Evolutionary conservation across 2,797 vertebrate species (phyloP), one percentile per base, ranked within the genome.

Genomic region (Synanceia verrucosa): DNA sequence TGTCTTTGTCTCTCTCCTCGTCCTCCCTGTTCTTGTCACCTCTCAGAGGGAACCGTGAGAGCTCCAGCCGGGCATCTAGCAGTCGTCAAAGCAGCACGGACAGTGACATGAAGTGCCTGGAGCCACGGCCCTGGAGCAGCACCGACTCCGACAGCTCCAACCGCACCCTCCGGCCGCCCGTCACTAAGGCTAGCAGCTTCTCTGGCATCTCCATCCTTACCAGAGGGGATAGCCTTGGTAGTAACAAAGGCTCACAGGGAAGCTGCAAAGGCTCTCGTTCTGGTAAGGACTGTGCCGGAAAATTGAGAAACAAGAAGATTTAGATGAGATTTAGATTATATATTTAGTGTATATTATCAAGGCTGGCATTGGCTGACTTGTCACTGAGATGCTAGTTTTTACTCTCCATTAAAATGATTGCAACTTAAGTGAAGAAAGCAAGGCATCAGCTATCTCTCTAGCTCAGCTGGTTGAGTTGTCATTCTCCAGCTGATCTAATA

Each of bases 121-220:
- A 99, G 83, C 98, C 97, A 0, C 95, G 97, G 59, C 98, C 98
- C 0, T 99, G 98, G 98, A 99, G 98, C 94, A 99, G 98, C 94
- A 99, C 98, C 0, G 98, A 99, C 74, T 99, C 97, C 0, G 98
- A 99, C 5, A 97, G 97, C 87, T 99, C 97, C 56, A 92, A 94
- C 88, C 97, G 97, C 72, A 96, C 78, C 55, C 94, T 98, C 81
- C 88, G 97, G 58, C 98, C 97, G 0, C 97, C 98, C 0, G 98
- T 99, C 78, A 99, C 98, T 70, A 99, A 99, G 92, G 97, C 98
- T 93, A 99, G 97, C 95, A 99, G 98, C 93, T 99, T 99, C 94
- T 98, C 97, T 4, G 98, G 98, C 68, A 99, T 99, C 93, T 99
- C 98, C 89, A 99, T 99, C 89, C 95, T 99, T 2, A 97, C 96